Conservation (phyloP, 2,113 vertebrate species). For the Syngnathoides biaculeatus region DNA sequence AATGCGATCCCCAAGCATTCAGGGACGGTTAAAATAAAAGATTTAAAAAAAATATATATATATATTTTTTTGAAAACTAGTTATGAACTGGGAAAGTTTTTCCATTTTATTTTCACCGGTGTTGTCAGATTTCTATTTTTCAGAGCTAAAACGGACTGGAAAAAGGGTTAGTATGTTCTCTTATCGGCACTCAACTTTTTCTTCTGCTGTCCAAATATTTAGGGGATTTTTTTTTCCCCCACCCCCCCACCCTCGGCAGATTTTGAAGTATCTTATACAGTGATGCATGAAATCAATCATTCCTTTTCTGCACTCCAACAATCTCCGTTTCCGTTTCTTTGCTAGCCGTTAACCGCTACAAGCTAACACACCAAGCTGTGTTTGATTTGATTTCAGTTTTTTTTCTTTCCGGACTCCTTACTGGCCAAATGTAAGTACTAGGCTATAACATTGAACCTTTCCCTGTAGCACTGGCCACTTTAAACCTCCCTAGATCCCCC, state of each 20-base stretch:
- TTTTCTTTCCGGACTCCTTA: not conserved
- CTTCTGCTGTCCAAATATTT: not conserved
- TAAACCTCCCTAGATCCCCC: conserved; percentile 57
- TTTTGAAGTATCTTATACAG: not conserved
- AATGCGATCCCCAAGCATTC: not conserved
- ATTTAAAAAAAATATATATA: too few relatives aligned
- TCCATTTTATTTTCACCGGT: not conserved
- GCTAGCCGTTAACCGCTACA: not conserved
- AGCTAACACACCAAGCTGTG: not conserved
- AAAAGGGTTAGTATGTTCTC: too few relatives aligned
- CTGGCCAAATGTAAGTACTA: not conserved
- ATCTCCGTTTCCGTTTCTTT: not conserved
- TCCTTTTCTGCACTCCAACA: not conserved
- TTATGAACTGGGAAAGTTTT: not conserved
- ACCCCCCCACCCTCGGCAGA: too few relatives aligned
- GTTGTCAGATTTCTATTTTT: too few relatives aligned
- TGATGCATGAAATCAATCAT: not conserved
- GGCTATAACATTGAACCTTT: not conserved
- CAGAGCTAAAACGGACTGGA: too few relatives aligned
- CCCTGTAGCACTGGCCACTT: conserved; percentile 48
- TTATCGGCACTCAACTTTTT: too few relatives aligned
- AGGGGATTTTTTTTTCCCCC: not conserved
- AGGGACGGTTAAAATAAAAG: not conserved
- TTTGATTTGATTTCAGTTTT: not conserved
- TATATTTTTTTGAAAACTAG: not conserved